Evolutionary conservation across 2,888 invertebrate species (phyloP), one percentile per base, ranked within the genome.

Genomic region (Xylophagus ater): DNA sequence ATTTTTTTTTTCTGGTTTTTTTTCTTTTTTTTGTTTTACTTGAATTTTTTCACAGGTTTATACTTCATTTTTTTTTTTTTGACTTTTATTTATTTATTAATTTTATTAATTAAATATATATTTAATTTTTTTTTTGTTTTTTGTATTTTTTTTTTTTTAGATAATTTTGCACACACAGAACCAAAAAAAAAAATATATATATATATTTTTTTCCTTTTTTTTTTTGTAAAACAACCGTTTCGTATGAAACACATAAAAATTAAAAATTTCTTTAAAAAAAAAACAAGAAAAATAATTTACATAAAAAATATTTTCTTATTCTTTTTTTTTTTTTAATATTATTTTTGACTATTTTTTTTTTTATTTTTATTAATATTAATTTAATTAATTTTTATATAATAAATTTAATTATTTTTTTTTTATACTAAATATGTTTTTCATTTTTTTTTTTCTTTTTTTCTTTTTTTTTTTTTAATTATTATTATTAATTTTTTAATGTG

Each of bases 251-350:
- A n/a, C n/a, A n/a, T n/a, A n/a, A n/a, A n/a, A n/a, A n/a, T n/a
- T n/a, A n/a, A n/a, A n/a, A n/a, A n/a, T n/a, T n/a, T n/a, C n/a
- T n/a, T n/a, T n/a, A n/a, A n/a, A n/a, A n/a, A n/a, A n/a, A n/a
- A n/a, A n/a, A n/a, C n/a, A n/a, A n/a, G n/a, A n/a, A n/a, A n/a
- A n/a, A n/a, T n/a, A n/a, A 44, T 47, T 47, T 40, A 43, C 41
- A 54, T 58, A 56, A 56, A 57, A 58, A 56, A 55, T 58, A 55
- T 56, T 57, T 43, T 40, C 42, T 33, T 43, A 41, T 26, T 37
- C 44, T 49, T 37, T 56, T 43, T 41, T 34, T 33, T 18, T 24
- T 28, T 53, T 50, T 47, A 49, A 55, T 48, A 51, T 52, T 52
- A 55, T 54, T 53, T 49, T 44, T 40, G 47, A 46, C 49, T 50